These are phyloP conservation scores for Malurus cyaneus DNA, from an alignment of 2,113 vertebrate genomes.

Conservation along the genomic window DNA sequence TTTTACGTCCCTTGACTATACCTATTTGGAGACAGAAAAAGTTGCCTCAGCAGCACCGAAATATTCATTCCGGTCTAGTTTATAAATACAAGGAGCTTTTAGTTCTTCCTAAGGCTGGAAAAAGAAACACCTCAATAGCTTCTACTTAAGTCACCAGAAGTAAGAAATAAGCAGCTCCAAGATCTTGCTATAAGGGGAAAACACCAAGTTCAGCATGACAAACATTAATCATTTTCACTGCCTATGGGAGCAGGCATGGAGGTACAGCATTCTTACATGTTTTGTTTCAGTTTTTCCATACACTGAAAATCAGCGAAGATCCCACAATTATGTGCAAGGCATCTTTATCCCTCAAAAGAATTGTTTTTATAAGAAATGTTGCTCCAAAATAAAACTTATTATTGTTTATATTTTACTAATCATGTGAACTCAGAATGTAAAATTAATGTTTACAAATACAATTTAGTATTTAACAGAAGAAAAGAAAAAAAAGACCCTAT, in stretches of 20 bases:
- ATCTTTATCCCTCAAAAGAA: background rate
- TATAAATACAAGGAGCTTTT: background rate
- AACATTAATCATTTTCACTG: background rate
- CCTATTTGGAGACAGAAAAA: background rate
- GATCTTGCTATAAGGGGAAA: background rate
- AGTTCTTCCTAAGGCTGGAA: background rate
- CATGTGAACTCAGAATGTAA: background rate
- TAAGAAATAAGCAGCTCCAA: background rate
- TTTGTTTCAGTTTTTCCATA: background rate
- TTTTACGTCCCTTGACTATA: background rate
- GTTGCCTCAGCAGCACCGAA: background rate
- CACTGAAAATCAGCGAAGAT: background rate
- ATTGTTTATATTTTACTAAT: background rate
- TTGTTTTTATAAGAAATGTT: background rate
- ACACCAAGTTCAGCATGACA: background rate
- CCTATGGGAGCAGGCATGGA: background rate
- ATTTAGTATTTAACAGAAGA: background rate
- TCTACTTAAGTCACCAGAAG: background rate
- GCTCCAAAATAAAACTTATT: background rate
- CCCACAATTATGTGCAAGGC: background rate
- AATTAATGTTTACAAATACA: background rate
- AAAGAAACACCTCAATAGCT: background rate
- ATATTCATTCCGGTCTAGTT: background rate
- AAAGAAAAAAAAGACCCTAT: background rate
- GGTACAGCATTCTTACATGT: background rate